Evolutionary conservation across 1,140 invertebrate species (phyloP).

Genomic region (Drosophila serrata): DNA sequence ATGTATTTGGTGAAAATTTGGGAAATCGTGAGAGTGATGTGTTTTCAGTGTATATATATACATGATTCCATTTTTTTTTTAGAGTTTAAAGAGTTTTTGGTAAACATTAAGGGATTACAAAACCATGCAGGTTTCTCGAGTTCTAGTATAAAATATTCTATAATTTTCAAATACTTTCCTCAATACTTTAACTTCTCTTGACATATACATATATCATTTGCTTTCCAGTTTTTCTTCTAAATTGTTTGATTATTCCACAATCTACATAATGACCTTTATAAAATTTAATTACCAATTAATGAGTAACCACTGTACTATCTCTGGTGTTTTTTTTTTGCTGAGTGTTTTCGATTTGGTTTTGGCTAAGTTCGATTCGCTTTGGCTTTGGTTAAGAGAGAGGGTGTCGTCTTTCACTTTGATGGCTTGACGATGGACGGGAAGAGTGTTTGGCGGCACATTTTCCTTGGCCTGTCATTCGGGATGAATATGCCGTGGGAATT

Average conservation of each 20-base stretch:
- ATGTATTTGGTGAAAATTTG: too few relatives aligned
- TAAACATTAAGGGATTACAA: too few relatives aligned
- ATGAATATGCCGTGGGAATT: slow-evolving; percentile 80
- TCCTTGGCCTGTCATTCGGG: slow-evolving; percentile 39
- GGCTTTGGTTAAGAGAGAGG: slow-evolving; percentile 7
- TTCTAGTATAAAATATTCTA: too few relatives aligned
- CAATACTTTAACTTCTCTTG: too few relatives aligned
- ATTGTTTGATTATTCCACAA: too few relatives aligned
- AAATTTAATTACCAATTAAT: not conserved
- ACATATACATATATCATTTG: not conserved
- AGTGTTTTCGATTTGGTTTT: slow-evolving; percentile 7
- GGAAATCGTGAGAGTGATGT: too few relatives aligned
- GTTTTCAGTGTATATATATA: too few relatives aligned
- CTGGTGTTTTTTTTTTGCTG: slow-evolving; percentile 14
- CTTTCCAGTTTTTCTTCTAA: not conserved
- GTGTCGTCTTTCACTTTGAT: slow-evolving; percentile 43
- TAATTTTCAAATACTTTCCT: too few relatives aligned
- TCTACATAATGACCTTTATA: not conserved
- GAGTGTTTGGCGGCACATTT: slow-evolving; percentile 71
- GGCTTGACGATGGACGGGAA: slow-evolving; percentile 39
- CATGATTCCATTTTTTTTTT: too few relatives aligned
- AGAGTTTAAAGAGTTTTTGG: too few relatives aligned
- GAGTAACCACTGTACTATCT: slow-evolving; percentile 23
- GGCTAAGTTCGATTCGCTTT: slow-evolving; percentile 22
- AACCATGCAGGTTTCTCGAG: too few relatives aligned